A percentile compares a stretch with the other conserved stretches of the same genome.
phyloP scores from a whole-genome alignment of 2,797 vertebrate genomes.

The Peromyscus attwateri region DNA sequence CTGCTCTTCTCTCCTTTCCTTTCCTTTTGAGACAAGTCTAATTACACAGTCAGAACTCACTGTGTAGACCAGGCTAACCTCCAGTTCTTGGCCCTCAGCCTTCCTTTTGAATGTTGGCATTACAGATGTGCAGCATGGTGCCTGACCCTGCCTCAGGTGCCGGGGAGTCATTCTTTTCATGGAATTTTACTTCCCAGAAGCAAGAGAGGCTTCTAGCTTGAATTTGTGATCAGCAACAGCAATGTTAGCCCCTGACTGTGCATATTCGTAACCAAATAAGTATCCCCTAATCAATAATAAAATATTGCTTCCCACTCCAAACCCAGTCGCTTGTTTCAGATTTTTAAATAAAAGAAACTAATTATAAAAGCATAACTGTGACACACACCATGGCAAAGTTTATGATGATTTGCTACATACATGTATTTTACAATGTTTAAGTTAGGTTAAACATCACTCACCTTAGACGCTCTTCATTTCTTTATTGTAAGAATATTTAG shows the following conservation, averaged over 20 bases:
- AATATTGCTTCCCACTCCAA: neutral
- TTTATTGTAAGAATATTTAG: neutral
- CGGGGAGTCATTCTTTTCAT: neutral
- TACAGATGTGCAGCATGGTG: too few relatives aligned
- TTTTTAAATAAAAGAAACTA: neutral
- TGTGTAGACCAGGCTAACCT: neutral
- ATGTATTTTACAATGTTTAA: neutral
- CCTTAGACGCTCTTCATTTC: neutral
- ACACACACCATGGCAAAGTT: too few relatives aligned
- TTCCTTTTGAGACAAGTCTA: neutral
- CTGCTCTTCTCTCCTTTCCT: neutral
- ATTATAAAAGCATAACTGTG: neutral
- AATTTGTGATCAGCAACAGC: neutral
- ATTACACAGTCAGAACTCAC: neutral
- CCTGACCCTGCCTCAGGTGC: neutral
- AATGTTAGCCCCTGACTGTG: too few relatives aligned
- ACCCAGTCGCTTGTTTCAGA: neutral
- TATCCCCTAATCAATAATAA: neutral
- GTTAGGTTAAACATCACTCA: neutral
- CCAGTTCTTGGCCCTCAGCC: neutral
- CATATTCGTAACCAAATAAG: neutral
- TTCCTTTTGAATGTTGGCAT: neutral
- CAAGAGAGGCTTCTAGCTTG: neutral
- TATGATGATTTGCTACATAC: neutral
- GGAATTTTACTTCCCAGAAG: slow-evolving; percentile 66